Evolutionary conservation across 2,888 invertebrate species (phyloP).

Genomic region (Mantis religiosa): DNA sequence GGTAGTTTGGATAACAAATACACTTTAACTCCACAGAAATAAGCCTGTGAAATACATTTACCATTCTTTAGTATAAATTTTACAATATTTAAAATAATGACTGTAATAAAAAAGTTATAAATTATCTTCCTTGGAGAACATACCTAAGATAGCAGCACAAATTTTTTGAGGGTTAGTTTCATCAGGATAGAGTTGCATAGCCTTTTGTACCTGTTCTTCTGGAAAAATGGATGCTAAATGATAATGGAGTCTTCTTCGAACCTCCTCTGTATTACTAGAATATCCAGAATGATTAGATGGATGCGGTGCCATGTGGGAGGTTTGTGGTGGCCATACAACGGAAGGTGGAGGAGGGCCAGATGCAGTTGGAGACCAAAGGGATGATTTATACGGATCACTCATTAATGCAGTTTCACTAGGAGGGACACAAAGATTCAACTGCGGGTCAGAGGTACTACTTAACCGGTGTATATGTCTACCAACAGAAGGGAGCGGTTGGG

Average conservation of each 20-base stretch:
- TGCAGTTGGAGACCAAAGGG: conserved; percentile 31
- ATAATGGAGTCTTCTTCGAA: conserved; percentile 74
- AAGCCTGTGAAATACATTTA: neutral
- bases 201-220: conserved; percentile 81
- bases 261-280: conserved; percentile 52
- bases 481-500: conserved; percentile 37
- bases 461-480: conserved; percentile 47
- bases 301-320: conserved; percentile 28
- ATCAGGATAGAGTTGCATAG: conserved; percentile 82
- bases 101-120: neutral
- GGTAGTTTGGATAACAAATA: neutral
- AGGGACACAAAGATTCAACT: conserved; percentile 53
- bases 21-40: neutral
- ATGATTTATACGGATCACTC: conserved; percentile 31
- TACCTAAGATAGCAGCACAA: conserved; percentile 77
- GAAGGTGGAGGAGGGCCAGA: conserved; percentile 44
- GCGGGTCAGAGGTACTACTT: conserved; percentile 59
- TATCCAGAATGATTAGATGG: conserved; percentile 43
- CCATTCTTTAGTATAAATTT: neutral
- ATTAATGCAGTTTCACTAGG: conserved; percentile 32
- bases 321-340: conserved; percentile 23
- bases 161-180: conserved; percentile 87
- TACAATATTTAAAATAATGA: neutral
- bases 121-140: conserved; percentile 52
- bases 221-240: conserved; percentile 90